These are phyloP conservation scores for Andrena bicolor DNA, from an alignment of 2,888 invertebrate genomes.

Conservation along the genomic window DNA sequence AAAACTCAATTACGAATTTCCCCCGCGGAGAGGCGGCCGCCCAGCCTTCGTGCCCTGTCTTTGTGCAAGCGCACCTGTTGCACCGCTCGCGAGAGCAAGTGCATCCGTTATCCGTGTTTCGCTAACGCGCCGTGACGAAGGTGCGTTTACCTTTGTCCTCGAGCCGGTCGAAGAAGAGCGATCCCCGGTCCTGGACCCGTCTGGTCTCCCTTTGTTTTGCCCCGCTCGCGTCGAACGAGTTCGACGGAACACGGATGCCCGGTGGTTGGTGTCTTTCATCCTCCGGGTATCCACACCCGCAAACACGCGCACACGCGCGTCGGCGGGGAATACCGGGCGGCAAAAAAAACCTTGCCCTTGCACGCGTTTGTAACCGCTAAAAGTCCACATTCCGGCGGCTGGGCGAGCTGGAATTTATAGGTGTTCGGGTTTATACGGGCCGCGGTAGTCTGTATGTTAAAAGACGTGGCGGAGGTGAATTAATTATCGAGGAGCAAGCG, in stretches of 20 bases:
- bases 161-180: constrained; percentile 57
- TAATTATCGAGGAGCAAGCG: constrained; percentile 59
- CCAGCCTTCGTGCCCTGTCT: constrained; percentile 41
- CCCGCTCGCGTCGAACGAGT: constrained; percentile 13
- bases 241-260: constrained; percentile 43
- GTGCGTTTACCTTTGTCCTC: constrained; percentile 71
- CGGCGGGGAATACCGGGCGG: constrained; percentile 32
- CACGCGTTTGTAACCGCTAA: constrained; percentile 72
- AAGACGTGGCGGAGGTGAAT: constrained; percentile 62
- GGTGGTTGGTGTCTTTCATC: constrained; percentile 15
- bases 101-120: constrained; percentile 51
- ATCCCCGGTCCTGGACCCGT: constrained; percentile 46
- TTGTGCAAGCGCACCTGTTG: constrained; percentile 53
- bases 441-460: constrained; percentile 70
- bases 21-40: constrained; percentile 11
- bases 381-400: constrained; percentile 74
- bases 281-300: neutral
- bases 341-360: constrained; percentile 79
- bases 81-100: constrained; percentile 6
- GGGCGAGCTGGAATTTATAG: constrained; percentile 72
- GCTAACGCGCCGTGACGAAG: constrained; percentile 58
- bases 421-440: constrained; percentile 52
- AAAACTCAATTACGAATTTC: constrained; percentile 53
- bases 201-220: constrained; percentile 65
- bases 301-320: neutral